Evolutionary conservation across 2,113 vertebrate genomes (phyloP), one percentile per base, ranked within the genome.

Genomic region (Silurus asotus): DNA sequence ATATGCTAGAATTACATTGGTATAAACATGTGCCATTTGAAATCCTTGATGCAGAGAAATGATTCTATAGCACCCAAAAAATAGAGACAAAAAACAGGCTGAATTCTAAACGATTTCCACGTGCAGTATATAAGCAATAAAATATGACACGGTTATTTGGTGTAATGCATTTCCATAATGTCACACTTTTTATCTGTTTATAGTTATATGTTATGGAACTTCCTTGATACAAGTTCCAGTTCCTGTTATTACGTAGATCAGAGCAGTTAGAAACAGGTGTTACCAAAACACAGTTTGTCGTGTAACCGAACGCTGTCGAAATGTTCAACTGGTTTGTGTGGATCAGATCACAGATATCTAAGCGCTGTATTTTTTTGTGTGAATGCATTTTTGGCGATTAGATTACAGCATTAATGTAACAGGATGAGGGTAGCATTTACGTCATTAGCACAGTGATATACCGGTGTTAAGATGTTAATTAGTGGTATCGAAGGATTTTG

Each of bases 391-490:
- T 25, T 37, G 37, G 62, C n/a, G 62, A 65, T 65, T 14, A 70
- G 67, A 28, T 70, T 25, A 70, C 19, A 62, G 70, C 7, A n/a
- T 84, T 61, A 10, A 5, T 59, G 23, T 19, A 17, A 56, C 81
- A 83, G 49, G 64, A 48, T 11, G 0, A 8, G 11, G 81, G 58
- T 20, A 25, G 37, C 83, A 23, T 55, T 53, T 37, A 82, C 81
- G 65, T 84, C 55, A 82, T 62, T 64, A 55, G 55, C 72, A 23
- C 59, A 5, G 25, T 59, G n/a, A 45, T 25, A 25, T 15, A 17
- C 48, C 28, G 53, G 84, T 86, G 84, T 86, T 64, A 86, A 83
- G 78, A 69, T 86, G 84, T 64, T 84, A 80, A 86, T 88, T 76
- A 55, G 58, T 76, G 55, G 5, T 23, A 84, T 74, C 86, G 61